Base-by-base conservation (phyloP, 1,140 invertebrate genomes). In the Drosophila tsacasi region DNA sequence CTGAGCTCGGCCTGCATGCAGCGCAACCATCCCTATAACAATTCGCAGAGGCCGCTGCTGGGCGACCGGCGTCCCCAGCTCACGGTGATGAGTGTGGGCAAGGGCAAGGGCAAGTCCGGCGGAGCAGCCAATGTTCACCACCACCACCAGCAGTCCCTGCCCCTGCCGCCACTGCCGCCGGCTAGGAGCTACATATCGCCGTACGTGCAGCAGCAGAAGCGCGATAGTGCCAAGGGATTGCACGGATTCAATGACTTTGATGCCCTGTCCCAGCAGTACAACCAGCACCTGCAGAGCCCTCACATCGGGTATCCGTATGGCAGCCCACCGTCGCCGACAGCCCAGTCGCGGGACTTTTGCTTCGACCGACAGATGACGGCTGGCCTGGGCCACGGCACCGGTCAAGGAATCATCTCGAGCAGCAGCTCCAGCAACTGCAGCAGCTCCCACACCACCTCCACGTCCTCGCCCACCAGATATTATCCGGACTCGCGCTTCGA, bases 221-320 rank as follows among this genome's bases (percentile, higher is more conserved):
- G 90, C 40, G 91, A 92, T 19, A 92, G 90, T 54, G 91, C 76
- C 37, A 90, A 86, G 58, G 91, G 91, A 9, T 21, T 92, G 67
- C 91, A 92, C 9, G 91, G 91, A 17, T 92, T 92, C 68, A 92
- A 92, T 40, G 91, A 92, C 59, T 92, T 92, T n/a, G 91, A 91
- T 68, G 78, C 81, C 27, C 69, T 92, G 23, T 92, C 91, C 5
- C 91, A 92, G 74, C 91, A 92, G 50, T 92, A 92, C 27, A 92
- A 84, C 49, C 80, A 91, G 39, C 91, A 92, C 63, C 59, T 92
- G 55, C 91, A 90, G 55, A 89, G 81, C 40, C 83, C 87, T 0
- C 91, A 91, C 54, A 91, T 90, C 32, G 91, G 91, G 2, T 92
- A 92, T 73, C 91, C 91, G 9, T 92, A 92, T 4, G 91, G 91